Conservation (phyloP, 1,140 invertebrate genomes). For the Drosophila ercepeae region DNA sequence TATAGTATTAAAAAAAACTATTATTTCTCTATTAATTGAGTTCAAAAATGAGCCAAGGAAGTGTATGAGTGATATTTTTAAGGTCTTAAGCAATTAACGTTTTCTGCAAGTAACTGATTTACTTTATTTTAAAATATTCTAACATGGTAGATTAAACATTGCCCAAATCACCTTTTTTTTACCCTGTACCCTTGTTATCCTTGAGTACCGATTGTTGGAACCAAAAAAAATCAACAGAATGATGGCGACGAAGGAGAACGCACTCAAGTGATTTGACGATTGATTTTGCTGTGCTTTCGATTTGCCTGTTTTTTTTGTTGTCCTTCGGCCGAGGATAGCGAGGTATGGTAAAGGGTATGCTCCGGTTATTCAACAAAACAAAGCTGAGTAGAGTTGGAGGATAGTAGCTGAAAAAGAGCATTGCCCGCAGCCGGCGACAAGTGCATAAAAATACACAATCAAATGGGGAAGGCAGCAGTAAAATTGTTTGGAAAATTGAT, state of each 20-base stretch:
- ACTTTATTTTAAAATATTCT: neutral
- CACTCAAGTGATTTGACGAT: slow-evolving; percentile 79
- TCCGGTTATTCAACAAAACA: slow-evolving; percentile 22
- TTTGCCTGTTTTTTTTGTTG: slow-evolving; percentile 41
- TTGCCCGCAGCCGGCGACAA: slow-evolving; percentile 78
- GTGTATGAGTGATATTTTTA: neutral
- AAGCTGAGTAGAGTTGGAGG: slow-evolving; percentile 12
- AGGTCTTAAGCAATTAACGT: neutral
- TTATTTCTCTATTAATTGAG: too few species aligned
- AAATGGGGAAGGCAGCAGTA: slow-evolving; percentile 62
- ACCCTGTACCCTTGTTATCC: slow-evolving; percentile 8
- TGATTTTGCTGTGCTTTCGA: slow-evolving; percentile 71
- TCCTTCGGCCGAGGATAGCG: neutral
- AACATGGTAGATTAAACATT: neutral
- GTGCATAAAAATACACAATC: slow-evolving; percentile 75
- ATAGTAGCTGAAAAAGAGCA: slow-evolving; percentile 53
- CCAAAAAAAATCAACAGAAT: slow-evolving; percentile 44
- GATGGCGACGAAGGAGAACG: slow-evolving; percentile 51
- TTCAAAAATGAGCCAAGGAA: too few species aligned
- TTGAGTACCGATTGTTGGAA: slow-evolving; percentile 20
- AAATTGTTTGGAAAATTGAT: slow-evolving; percentile 83
- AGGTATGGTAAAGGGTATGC: slow-evolving; percentile 1
- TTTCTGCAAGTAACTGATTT: neutral
- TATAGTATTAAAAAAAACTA: too few species aligned
- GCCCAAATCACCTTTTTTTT: neutral